These are phyloP conservation scores for Upupa epops DNA, from an alignment of 2,113 vertebrate genomes.

Conservation along the genomic window DNA sequence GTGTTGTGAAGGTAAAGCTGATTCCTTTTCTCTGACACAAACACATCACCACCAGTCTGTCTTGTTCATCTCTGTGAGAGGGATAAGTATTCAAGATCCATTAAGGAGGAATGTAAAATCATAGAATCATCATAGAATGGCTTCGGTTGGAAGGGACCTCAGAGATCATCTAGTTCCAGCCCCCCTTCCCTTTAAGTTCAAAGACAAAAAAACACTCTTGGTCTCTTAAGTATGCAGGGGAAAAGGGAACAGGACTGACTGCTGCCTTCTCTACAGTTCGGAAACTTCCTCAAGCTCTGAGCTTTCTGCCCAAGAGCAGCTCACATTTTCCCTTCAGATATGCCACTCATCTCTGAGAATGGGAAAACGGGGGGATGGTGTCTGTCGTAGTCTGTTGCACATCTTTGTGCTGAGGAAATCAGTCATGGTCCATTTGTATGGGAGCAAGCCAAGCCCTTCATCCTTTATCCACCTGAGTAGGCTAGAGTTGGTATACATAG, in stretches of 20 bases:
- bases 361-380: not conserved
- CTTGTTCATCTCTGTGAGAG: not conserved
- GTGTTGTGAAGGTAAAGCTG: not conserved
- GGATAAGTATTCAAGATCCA: not conserved
- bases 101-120: not conserved
- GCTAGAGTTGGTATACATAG: not conserved
- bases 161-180: too few relatives aligned
- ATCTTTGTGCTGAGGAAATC: not conserved
- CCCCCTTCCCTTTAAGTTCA: not conserved
- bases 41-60: not conserved
- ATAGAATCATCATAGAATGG: too few relatives aligned
- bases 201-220: not conserved
- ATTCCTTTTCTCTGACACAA: not conserved
- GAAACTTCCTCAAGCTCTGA: not conserved
- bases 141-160: too few relatives aligned
- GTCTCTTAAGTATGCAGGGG: not conserved
- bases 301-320: not conserved
- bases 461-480: accelerated
- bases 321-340: not conserved
- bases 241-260: not conserved
- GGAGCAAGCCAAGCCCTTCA: not conserved
- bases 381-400: not conserved
- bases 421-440: not conserved
- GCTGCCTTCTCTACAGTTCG: not conserved
- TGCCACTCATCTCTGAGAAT: not conserved